Evolutionary conservation across 2,797 vertebrate species (phyloP), one percentile per base, ranked within the genome.

Genomic region (Siniperca undulata): DNA sequence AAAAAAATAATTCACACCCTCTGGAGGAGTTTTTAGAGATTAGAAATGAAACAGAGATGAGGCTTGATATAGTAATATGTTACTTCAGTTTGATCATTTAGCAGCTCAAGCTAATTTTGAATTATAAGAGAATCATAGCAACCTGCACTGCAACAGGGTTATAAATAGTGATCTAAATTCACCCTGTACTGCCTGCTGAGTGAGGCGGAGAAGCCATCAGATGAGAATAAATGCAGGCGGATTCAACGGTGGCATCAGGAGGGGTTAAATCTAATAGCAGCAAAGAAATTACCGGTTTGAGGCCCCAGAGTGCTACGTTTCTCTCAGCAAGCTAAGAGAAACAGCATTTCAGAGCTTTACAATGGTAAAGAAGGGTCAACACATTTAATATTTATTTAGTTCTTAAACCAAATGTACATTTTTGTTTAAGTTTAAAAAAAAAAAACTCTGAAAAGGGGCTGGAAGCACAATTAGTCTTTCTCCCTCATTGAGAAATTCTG

Each of bases 141-240:
- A 86, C 85, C 86, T 87, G 87, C 89, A 62, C 86, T 90, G 87
- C 90, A 90, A 86, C 89, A 76, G 48, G 50, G 78, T 89, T 91
- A 90, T 84, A 91, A 92, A 92, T 91, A 92, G 88, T 61, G 74
- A 74, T 86, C 88, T 79, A 75, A 85, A 93, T 77, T 69, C 84
- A 85, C 84, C 71, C 55, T 42, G 68, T 10, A 0, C 77, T 60
- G 61, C 77, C 58, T 76, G 81, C 89, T 80, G 73, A n/a, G 78
- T 36, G 89, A 82, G 80, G 82, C 30, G 65, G 88, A 86, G 85
- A 69, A 78, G 79, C 83, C 66, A 69, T 85, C 87, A 76, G 78
- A 82, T 70, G 77, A 67, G 81, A 81, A 78, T 75, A 82, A 83
- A 89, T 55, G 82, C 66, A 77, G 66, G 71, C 52, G 34, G 30